Percentiles rank a stretch among this genome's conserved stretches.
These are phyloP conservation scores for Amphilophus citrinellus DNA, from an alignment of 2,113 vertebrate species.

Conservation along the genomic window DNA sequence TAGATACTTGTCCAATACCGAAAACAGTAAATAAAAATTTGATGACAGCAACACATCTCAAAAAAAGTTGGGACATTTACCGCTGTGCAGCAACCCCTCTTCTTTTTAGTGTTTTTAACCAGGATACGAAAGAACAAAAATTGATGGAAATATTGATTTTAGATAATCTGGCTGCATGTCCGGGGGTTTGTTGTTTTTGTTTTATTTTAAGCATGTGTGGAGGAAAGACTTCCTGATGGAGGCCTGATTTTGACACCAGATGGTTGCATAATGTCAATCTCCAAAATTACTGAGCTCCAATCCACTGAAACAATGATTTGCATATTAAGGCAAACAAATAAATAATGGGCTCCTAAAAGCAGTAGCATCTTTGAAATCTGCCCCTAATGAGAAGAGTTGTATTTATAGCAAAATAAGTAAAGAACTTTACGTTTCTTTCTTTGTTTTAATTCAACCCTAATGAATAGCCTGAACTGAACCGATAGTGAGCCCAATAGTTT, in stretches of 20 bases:
- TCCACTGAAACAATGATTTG: slow-evolving; percentile 13
- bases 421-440: not conserved
- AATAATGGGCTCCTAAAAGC: not conserved
- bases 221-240: slow-evolving; percentile 11
- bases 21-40: too few species aligned
- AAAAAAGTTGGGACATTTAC: not conserved
- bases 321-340: not conserved
- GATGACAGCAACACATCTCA: not conserved
- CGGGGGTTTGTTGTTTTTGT: not conserved
- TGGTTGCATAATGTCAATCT: slow-evolving; percentile 46
- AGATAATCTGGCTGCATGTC: not conserved
- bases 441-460: not conserved
- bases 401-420: not conserved
- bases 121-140: not conserved
- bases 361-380: not conserved
- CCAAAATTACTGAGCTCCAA: slow-evolving; percentile 35
- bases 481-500: not conserved
- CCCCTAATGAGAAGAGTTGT: not conserved
- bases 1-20: not conserved
- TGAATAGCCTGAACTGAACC: not conserved
- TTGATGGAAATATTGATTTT: not conserved
- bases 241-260: slow-evolving; percentile 22
- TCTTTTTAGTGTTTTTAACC: not conserved
- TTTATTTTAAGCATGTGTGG: slow-evolving; percentile 6
- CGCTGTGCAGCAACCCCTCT: not conserved